These are phyloP conservation scores for Procavia capensis DNA, from an alignment of 2,113 vertebrate species.

Conservation along the genomic window DNA sequence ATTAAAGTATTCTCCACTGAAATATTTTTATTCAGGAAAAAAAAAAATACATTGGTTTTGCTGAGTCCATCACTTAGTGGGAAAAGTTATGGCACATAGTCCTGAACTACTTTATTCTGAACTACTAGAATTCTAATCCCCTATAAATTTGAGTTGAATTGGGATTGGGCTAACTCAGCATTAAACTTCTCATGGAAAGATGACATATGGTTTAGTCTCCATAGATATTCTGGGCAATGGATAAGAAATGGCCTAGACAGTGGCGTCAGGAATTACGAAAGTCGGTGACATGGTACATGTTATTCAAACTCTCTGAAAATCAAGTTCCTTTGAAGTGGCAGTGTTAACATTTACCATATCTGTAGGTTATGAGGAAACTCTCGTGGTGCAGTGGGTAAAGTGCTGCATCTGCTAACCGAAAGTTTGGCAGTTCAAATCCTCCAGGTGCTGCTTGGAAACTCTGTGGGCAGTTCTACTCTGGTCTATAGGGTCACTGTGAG, in stretches of 20 bases:
- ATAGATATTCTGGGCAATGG: not conserved
- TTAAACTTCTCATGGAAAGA: not conserved
- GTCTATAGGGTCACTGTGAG: no score
- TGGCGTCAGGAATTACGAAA: not conserved
- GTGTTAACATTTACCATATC: not conserved
- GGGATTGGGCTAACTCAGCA: not conserved
- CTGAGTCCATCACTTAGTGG: not conserved
- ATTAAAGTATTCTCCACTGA: not conserved
- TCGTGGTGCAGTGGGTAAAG: no score
- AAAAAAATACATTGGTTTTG: not conserved
- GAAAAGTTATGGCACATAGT: not conserved
- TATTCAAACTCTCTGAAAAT: not conserved
- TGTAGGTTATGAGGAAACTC: not conserved
- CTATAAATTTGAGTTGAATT: not conserved
- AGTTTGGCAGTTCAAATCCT: no score
- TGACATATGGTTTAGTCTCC: not conserved
- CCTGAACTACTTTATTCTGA: not conserved
- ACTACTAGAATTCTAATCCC: not conserved
- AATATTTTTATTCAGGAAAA: not conserved
- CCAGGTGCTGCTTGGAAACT: no score
- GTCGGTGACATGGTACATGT: rapidly evolving
- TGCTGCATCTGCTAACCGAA: no score
- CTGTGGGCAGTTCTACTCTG: no score
- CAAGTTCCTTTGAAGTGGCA: not conserved
- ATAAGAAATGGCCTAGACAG: not conserved